Conservation (phyloP, 2,113 vertebrate genomes). For the Monopterus albus region DNA sequence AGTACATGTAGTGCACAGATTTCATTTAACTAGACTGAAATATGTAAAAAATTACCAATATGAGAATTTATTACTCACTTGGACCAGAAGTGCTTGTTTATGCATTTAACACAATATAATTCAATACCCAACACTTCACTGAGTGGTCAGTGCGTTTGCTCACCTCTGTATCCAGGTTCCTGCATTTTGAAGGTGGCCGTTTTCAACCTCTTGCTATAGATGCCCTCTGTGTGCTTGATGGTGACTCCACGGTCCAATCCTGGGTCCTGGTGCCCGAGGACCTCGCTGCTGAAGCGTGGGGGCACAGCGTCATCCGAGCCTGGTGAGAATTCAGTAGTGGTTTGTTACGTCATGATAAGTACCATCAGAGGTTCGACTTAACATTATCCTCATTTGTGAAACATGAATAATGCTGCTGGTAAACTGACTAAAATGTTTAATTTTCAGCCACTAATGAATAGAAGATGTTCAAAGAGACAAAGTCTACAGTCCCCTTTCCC, state of each 20-base stretch:
- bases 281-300: slow-evolving; percentile 71
- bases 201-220: slow-evolving; percentile 82
- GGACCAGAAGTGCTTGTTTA: background rate
- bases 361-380: too few relatives aligned
- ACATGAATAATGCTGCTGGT: background rate
- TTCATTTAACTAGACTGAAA: background rate
- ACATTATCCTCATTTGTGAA: too few relatives aligned
- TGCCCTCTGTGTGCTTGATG: slow-evolving; percentile 78
- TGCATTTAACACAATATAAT: background rate
- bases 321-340: slow-evolving; percentile 42
- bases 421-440: background rate
- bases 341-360: background rate
- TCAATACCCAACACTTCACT: too few relatives aligned
- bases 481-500: background rate
- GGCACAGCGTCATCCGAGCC: slow-evolving; percentile 87
- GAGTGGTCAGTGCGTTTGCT: too few relatives aligned
- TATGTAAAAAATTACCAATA: too few relatives aligned
- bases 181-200: slow-evolving; percentile 29
- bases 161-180: slow-evolving; percentile 48
- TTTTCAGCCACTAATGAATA: background rate
- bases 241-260: slow-evolving; percentile 47
- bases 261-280: slow-evolving; percentile 69
- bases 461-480: background rate
- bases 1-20: background rate
- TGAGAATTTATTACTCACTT: background rate